These are phyloP conservation scores for Nyctalus aviator DNA, from an alignment of 2,797 vertebrate genomes.

Conservation along the genomic window DNA sequence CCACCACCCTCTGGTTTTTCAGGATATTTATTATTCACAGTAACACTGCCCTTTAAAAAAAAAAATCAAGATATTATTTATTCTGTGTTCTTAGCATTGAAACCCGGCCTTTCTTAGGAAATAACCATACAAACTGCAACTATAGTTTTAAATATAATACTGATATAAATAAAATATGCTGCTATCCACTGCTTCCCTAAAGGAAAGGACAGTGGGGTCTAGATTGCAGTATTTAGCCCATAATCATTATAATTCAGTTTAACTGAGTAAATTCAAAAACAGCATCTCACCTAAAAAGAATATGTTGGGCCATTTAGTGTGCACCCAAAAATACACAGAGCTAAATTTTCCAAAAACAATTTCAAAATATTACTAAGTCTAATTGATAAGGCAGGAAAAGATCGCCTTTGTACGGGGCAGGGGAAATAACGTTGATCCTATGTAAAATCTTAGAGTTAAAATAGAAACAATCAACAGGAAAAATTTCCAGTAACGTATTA, in stretches of 20 bases:
- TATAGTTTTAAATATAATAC: slow-evolving; percentile 52
- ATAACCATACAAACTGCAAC: not conserved
- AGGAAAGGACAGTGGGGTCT: not conserved
- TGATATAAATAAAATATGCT: slow-evolving; percentile 47
- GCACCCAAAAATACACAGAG: slow-evolving; percentile 17
- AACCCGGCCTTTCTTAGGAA: slow-evolving; percentile 31
- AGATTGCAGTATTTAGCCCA: not conserved
- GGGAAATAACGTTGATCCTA: slow-evolving; percentile 25
- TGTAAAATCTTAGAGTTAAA: slow-evolving; percentile 52
- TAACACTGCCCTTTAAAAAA: slow-evolving; percentile 53
- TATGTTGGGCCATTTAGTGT: not conserved
- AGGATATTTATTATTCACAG: slow-evolving; percentile 22
- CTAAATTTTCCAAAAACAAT: slow-evolving; percentile 34
- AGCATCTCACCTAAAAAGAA: slow-evolving; percentile 43
- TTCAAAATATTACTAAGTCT: slow-evolving; percentile 52
- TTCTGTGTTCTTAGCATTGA: slow-evolving; percentile 28
- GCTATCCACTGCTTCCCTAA: not conserved
- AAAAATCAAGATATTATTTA: slow-evolving; percentile 54
- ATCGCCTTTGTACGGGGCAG: not conserved
- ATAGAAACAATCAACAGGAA: slow-evolving; percentile 46
- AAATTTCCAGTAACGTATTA: slow-evolving; percentile 47
- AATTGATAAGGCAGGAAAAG: not conserved
- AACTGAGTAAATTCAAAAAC: slow-evolving; percentile 43
- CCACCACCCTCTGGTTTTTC: not conserved
- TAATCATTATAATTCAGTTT: slow-evolving; percentile 26